A percentile compares a stretch with the other conserved stretches of the same genome.
Conservation (phyloP, 2,113 vertebrate genomes). For the Seriola aureovittata region DNA sequence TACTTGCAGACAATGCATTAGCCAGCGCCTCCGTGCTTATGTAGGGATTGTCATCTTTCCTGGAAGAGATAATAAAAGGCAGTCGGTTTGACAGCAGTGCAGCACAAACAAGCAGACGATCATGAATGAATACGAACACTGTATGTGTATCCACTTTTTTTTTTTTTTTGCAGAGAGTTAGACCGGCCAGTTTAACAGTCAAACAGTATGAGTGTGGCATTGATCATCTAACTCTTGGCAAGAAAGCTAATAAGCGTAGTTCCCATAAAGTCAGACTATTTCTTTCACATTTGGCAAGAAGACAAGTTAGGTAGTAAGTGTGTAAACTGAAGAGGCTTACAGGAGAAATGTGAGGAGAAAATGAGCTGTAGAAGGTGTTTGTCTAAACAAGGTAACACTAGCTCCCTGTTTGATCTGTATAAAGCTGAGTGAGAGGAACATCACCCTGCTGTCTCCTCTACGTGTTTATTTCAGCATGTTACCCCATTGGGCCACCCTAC, state of each 20-base stretch:
- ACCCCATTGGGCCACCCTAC: constrained; percentile 44
- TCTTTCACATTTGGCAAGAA: neutral
- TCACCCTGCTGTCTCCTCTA: constrained; percentile 60
- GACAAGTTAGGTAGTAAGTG: neutral
- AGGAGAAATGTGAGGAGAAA: constrained; percentile 10
- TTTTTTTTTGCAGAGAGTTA: neutral
- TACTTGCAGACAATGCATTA: constrained; percentile 36
- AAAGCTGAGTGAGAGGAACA: constrained; percentile 60
- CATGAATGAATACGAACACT: neutral
- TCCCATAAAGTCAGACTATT: neutral
- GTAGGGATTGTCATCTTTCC: neutral
- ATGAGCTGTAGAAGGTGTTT: constrained; percentile 40
- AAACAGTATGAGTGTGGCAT: neutral
- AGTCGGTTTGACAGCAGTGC: neutral
- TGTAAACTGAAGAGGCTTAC: constrained; percentile 16
- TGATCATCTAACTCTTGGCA: neutral
- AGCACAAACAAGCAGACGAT: constrained; percentile 1
- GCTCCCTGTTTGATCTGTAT: constrained; percentile 47
- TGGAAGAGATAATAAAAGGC: constrained; percentile 1
- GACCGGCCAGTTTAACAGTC: neutral
- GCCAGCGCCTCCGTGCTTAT: constrained; percentile 10
- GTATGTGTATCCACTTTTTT: neutral
- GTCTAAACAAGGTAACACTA: constrained; percentile 57
- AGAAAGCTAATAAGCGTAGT: neutral
- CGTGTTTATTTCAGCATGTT: constrained; percentile 65